A percentile compares a stretch with the other conserved stretches of the same genome.
phyloP scores from a whole-genome alignment of 37 sponge, comb jelly and placozoan species.

The Aphrocallistes beatrix region DNA sequence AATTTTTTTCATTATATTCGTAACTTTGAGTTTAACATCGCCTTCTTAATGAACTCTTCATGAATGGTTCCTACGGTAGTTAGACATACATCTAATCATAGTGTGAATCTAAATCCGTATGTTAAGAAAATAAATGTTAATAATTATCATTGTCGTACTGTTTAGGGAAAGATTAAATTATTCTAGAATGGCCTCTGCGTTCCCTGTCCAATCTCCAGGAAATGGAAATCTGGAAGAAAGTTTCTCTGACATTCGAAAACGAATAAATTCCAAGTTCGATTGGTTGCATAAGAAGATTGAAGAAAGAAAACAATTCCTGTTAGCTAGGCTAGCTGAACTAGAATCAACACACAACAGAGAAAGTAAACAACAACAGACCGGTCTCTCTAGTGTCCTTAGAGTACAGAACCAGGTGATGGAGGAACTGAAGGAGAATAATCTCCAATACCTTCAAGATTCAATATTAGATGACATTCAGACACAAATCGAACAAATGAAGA shows the following conservation, averaged over 20 bases:
- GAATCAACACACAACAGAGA: background rate
- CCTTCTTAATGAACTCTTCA: too few relatives aligned
- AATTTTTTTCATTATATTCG: too few relatives aligned
- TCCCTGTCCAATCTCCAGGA: too few relatives aligned
- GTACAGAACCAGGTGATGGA: background rate
- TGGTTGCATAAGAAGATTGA: background rate
- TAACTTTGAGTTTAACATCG: too few relatives aligned
- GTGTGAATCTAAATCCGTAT: too few relatives aligned
- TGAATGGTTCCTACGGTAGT: too few relatives aligned
- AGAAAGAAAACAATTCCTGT: background rate
- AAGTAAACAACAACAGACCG: background rate
- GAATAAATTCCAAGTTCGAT: background rate
- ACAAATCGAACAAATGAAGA: background rate
- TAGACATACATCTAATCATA: too few relatives aligned
- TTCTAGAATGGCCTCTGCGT: background rate
- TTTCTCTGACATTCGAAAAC: background rate
- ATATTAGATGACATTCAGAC: background rate
- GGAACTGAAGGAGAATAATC: background rate
- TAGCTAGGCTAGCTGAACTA: background rate
- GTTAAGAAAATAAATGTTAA: too few relatives aligned
- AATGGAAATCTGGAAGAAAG: background rate
- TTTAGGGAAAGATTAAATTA: too few relatives aligned
- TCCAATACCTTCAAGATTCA: background rate
- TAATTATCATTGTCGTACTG: too few relatives aligned
- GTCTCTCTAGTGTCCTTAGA: background rate